These are phyloP conservation scores for Limanda limanda DNA, from an alignment of 2,113 vertebrate species.

Conservation along the genomic window DNA sequence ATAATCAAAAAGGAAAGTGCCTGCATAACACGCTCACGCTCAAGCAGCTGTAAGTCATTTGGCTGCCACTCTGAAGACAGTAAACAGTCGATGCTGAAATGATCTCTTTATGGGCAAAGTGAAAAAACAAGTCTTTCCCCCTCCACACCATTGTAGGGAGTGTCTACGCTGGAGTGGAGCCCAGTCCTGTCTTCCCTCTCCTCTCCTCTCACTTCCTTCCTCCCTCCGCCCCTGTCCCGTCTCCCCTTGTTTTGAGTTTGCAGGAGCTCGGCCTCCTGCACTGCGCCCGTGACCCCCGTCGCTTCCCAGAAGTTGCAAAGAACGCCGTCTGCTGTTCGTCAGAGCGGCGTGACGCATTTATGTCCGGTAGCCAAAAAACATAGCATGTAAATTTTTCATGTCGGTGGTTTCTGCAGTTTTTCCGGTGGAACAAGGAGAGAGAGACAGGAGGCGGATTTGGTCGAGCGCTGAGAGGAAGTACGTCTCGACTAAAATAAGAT, in stretches of 20 bases:
- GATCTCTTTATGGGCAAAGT: conserved; percentile 60
- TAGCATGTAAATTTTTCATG: conserved; percentile 25
- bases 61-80: conserved; percentile 12
- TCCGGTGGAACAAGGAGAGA: not conserved
- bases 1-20: conserved; percentile 26
- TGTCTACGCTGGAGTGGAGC: conserved; percentile 56
- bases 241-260: conserved; percentile 43
- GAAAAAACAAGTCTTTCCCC: conserved; percentile 37
- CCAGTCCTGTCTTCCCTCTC: conserved; percentile 48
- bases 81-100: conserved; percentile 62
- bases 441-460: conserved; percentile 2
- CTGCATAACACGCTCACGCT: conserved; percentile 10
- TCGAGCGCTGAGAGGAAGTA: conserved; percentile 11
- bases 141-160: conserved; percentile 64
- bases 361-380: conserved; percentile 30
- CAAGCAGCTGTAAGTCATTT: conserved; percentile 61
- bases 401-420: conserved; percentile 13
- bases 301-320: conserved; percentile 48
- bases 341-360: conserved; percentile 3
- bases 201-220: conserved; percentile 38
- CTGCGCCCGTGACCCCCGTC: conserved; percentile 43
- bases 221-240: conserved; percentile 14
- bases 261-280: conserved; percentile 19
- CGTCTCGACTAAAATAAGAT: conserved; percentile 31
- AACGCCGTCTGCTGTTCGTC: conserved; percentile 35